A percentile compares a stretch with the other conserved stretches of the same genome.
Conservation (phyloP, 2,888 invertebrate genomes). For the Eristalis intricaria region DNA sequence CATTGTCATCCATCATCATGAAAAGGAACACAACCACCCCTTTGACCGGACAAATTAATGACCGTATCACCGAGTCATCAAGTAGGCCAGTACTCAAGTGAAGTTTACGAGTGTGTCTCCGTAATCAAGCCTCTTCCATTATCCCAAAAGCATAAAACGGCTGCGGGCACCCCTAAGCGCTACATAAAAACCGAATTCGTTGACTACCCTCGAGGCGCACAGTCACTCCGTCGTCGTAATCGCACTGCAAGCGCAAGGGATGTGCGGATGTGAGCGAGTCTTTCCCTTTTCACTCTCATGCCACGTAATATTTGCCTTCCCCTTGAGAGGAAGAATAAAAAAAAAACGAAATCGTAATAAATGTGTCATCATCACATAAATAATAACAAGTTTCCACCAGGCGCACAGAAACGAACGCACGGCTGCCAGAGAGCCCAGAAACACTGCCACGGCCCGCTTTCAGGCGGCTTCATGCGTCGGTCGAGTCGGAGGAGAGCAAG, state of each 20-base stretch:
- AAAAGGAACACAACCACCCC: not conserved
- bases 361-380: conserved; percentile 65
- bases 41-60: not conserved
- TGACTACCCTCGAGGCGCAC: not conserved
- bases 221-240: not conserved
- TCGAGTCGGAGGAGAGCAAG: not conserved
- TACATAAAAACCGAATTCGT: not conserved
- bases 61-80: not conserved
- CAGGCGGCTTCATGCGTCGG: not conserved
- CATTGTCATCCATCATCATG: not conserved
- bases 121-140: not conserved
- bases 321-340: not conserved
- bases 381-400: conserved; percentile 65
- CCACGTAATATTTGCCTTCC: not conserved
- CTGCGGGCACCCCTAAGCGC: not conserved
- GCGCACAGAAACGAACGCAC: conserved; percentile 38
- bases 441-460: not conserved
- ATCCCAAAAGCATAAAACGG: not conserved
- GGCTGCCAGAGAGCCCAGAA: conserved; percentile 6
- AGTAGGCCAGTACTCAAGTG: not conserved
- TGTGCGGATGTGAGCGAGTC: not conserved
- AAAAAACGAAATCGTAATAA: conserved; percentile 23
- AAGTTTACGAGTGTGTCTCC: not conserved
- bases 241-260: not conserved
- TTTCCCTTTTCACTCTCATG: not conserved